Conservation (phyloP, 2,113 vertebrate genomes). For the Poicephalus gulielmi region DNA sequence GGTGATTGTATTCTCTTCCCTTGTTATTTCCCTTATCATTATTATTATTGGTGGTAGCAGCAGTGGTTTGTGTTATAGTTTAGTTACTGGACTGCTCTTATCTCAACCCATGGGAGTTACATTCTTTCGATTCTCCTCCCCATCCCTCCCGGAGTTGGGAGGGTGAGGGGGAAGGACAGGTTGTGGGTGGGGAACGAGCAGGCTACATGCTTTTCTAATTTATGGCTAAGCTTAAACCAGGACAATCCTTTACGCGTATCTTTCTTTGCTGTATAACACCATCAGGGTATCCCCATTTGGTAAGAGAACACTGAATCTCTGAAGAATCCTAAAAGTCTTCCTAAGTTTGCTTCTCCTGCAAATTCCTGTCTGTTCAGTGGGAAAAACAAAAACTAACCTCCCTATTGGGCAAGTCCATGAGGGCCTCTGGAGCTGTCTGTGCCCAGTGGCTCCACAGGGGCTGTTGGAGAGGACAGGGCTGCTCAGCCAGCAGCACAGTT, state of each 20-base stretch:
- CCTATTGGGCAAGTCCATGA: accelerated
- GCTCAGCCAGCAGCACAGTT: background rate
- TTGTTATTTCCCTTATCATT: no score
- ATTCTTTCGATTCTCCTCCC: no score
- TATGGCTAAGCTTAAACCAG: no score
- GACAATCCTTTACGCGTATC: background rate
- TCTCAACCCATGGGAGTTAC: no score
- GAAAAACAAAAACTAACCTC: background rate
- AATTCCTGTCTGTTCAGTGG: background rate
- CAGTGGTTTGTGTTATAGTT: no score
- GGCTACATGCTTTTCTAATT: no score
- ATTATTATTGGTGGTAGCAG: no score
- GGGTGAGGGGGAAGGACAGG: no score
- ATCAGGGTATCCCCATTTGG: background rate
- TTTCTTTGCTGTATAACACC: background rate
- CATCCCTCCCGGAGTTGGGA: no score
- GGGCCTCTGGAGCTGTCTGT: background rate
- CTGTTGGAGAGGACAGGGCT: background rate
- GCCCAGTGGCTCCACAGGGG: background rate
- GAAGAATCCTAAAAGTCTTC: background rate
- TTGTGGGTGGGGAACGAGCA: no score
- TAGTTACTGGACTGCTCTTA: no score
- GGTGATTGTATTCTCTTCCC: no score
- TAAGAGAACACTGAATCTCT: background rate
- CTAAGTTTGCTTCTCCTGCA: background rate